A percentile compares a stretch with the other conserved stretches of the same genome.
Conservation (phyloP, 2,797 vertebrate species). For the Lerista edwardsae region DNA sequence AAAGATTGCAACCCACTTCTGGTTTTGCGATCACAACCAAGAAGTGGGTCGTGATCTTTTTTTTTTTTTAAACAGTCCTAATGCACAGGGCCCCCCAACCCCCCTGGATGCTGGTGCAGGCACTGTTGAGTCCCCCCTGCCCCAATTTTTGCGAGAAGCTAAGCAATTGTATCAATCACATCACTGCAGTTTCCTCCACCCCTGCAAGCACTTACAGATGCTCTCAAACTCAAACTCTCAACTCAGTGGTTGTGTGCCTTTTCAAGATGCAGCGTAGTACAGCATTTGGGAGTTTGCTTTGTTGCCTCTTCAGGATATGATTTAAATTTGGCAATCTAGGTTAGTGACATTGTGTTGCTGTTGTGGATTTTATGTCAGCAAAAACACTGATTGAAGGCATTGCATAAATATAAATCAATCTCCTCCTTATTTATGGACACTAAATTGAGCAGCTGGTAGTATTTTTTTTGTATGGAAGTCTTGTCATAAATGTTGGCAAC, state of each 20-base stretch:
- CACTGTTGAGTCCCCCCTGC: too few relatives aligned
- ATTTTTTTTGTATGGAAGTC: not conserved
- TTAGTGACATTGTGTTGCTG: not conserved
- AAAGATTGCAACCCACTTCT: too few relatives aligned
- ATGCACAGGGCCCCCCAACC: too few relatives aligned
- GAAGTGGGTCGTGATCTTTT: too few relatives aligned
- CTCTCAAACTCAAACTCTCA: too few relatives aligned
- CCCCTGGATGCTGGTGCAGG: too few relatives aligned
- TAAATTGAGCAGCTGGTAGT: not conserved
- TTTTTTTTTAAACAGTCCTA: too few relatives aligned
- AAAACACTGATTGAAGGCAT: not conserved
- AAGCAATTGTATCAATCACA: too few relatives aligned
- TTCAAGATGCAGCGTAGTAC: not conserved
- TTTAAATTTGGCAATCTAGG: not conserved
- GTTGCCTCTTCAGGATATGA: not conserved
- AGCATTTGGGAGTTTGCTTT: not conserved
- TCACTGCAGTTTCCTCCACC: too few relatives aligned
- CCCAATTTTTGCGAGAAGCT: too few relatives aligned
- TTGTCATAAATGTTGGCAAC: not conserved
- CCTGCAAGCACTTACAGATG: too few relatives aligned
- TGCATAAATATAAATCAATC: not conserved
- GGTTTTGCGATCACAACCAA: too few relatives aligned
- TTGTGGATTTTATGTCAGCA: not conserved
- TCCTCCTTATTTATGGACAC: not conserved
- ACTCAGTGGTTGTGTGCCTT: not conserved